Conservation (phyloP, 2,888 invertebrate species). For the Scaptomyza tumidula region DNA sequence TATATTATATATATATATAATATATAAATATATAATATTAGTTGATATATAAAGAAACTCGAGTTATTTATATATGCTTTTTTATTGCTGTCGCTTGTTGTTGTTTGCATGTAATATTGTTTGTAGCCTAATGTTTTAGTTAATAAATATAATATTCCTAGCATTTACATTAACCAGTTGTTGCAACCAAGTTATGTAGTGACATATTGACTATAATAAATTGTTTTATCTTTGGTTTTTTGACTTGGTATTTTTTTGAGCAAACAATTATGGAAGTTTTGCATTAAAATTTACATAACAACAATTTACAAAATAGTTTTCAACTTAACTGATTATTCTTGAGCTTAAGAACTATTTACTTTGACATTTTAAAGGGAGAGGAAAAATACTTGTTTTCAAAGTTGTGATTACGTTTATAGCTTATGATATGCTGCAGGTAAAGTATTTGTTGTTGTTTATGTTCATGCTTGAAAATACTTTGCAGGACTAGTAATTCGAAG, state of each 20-base stretch:
- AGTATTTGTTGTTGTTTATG: slow-evolving; percentile 12
- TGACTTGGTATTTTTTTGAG: slow-evolving; percentile 30
- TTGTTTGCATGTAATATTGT: slow-evolving; percentile 17
- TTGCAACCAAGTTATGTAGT: slow-evolving; percentile 35
- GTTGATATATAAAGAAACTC: slow-evolving; percentile 21
- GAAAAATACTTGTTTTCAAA: slow-evolving; percentile 48
- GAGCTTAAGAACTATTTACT: slow-evolving; percentile 40
- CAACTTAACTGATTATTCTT: slow-evolving; percentile 35
- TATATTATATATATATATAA: slow-evolving; percentile 16
- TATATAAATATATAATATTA: neutral
- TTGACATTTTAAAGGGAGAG: slow-evolving; percentile 48
- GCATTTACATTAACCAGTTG: slow-evolving; percentile 34
- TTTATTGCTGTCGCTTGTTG: slow-evolving; percentile 50
- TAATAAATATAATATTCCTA: slow-evolving; percentile 26
- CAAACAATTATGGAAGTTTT: slow-evolving; percentile 54
- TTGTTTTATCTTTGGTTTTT: slow-evolving; percentile 5
- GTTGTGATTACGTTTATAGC: slow-evolving; percentile 13
- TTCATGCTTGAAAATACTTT: slow-evolving; percentile 36
- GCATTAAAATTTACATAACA: slow-evolving; percentile 45
- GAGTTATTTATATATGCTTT: slow-evolving; percentile 38
- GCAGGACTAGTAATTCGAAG: slow-evolving; percentile 47
- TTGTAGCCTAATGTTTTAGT: slow-evolving; percentile 45
- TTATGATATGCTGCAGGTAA: slow-evolving; percentile 55
- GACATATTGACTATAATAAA: slow-evolving; percentile 24
- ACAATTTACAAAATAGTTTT: slow-evolving; percentile 60